Evolutionary conservation across 2,888 invertebrate genomes (phyloP), one percentile per base, ranked within the genome.

Genomic region (Parnassius smintheus): DNA sequence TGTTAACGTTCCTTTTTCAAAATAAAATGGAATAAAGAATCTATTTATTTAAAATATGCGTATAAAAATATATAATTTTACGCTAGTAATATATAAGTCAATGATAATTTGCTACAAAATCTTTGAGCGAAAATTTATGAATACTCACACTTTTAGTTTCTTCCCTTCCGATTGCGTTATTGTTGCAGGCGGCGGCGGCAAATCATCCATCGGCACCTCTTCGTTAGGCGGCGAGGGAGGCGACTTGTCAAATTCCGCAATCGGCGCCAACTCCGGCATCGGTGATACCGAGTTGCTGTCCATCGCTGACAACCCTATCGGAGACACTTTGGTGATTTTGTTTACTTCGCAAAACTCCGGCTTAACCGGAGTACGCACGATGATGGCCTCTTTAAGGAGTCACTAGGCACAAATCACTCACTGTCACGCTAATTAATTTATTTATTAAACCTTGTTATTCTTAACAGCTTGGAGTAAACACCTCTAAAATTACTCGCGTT

Each of bases 201-300:
- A 83, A 74, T 94, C 94, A 67, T 94, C 94, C 93, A 94, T 93
- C 0, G 94, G 93, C 61, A 94, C 91, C 74, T 92, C 92, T 70
- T 92, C 92, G 71, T 92, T 92, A 45, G 94, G 94, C 48, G 94
- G 94, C 69, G 94, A 94, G 9, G 94, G 94, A 45, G 94, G 94
- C 9, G 94, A 94, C 86, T 94, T 94, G 78, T 95, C 94, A 76
- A 95, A 94, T 87, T 94, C 94, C 56, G 94, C 94, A 69, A 94
- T 94, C 44, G 94, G 94, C 62, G 94, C 94, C 81, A 94, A 81
- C 74, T 94, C 93, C 69, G 94, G 94, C 94, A 94, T 94, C 67
- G 94, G 94, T 18, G 94, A 94, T 78, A 94, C 94, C 76, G 94
- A 94, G 86, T 94, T 94, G 87, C 93, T 94, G 85, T 94, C 94